Evolutionary conservation across 2,113 vertebrate species (phyloP).

Genomic region (Pithys albifrons): DNA sequence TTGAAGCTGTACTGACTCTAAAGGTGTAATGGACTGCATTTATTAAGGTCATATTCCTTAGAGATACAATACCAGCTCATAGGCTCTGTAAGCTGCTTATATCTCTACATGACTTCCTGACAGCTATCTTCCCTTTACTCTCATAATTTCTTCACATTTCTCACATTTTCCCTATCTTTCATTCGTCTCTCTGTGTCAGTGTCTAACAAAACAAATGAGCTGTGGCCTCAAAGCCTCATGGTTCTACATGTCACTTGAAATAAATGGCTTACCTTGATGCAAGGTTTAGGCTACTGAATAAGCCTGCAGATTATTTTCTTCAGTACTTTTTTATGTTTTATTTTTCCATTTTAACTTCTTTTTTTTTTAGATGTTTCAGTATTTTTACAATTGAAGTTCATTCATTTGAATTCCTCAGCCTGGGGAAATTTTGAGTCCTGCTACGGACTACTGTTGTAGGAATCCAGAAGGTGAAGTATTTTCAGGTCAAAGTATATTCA

Average conservation of each 20-base stretch:
- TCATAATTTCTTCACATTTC: background rate
- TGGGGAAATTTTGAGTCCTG: background rate
- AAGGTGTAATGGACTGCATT: background rate
- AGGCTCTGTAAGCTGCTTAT: background rate
- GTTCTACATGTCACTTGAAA: background rate
- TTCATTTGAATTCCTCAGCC: background rate
- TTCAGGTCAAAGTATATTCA: background rate
- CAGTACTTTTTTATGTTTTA: background rate
- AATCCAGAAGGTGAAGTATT: background rate
- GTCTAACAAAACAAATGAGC: conserved; percentile 8
- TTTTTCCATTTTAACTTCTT: background rate
- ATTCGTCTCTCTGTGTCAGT: background rate
- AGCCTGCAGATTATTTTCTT: background rate
- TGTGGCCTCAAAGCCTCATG: background rate
- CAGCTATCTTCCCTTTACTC: background rate
- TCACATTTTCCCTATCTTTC: background rate
- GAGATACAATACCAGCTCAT: background rate
- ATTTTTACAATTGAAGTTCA: background rate
- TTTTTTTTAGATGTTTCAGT: fast-evolving
- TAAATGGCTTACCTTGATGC: background rate
- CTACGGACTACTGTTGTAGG: background rate
- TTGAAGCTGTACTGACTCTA: background rate
- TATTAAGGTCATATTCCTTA: background rate
- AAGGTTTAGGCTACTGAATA: background rate
- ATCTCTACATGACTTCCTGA: background rate